Evolutionary conservation across 2,113 vertebrate genomes (phyloP).

Genomic region (Anolis carolinensis): DNA sequence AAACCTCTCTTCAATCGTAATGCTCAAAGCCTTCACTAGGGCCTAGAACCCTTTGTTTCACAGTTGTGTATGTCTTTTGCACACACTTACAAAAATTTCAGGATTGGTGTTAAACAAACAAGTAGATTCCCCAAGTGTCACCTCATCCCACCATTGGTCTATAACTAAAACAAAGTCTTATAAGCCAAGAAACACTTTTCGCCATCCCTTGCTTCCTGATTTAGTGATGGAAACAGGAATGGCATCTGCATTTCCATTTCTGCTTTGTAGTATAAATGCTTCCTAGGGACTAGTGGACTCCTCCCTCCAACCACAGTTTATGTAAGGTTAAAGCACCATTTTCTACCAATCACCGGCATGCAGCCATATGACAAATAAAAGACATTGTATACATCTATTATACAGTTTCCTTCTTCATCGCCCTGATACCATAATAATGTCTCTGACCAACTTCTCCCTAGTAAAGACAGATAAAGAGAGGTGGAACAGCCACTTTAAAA

Average conservation of each 20-base stretch:
- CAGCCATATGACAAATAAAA: not conserved
- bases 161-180: not conserved
- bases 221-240: not conserved
- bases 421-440: not conserved
- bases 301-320: not conserved
- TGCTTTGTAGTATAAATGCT: not conserved
- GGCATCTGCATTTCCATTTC: constrained; percentile 9
- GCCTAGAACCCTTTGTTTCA: not conserved
- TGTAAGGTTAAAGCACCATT: not conserved
- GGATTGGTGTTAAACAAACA: not conserved
- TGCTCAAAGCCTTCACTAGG: not conserved
- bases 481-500: constrained; percentile 47
- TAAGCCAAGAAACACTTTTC: not conserved
- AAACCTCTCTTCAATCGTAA: too few relatives aligned
- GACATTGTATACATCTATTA: not conserved
- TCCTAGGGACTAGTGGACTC: not conserved
- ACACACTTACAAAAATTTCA: not conserved
- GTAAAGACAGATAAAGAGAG: constrained; percentile 19
- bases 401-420: constrained; percentile 11
- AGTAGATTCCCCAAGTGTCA: not conserved
- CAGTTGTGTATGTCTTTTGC: not conserved
- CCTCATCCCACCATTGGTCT: too few relatives aligned
- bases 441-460: not conserved
- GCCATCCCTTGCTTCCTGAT: not conserved
- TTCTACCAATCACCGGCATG: not conserved